Evolutionary conservation across 2,888 invertebrate genomes (phyloP), one percentile per base, ranked within the genome.

Genomic region (Venusia cambrica): DNA sequence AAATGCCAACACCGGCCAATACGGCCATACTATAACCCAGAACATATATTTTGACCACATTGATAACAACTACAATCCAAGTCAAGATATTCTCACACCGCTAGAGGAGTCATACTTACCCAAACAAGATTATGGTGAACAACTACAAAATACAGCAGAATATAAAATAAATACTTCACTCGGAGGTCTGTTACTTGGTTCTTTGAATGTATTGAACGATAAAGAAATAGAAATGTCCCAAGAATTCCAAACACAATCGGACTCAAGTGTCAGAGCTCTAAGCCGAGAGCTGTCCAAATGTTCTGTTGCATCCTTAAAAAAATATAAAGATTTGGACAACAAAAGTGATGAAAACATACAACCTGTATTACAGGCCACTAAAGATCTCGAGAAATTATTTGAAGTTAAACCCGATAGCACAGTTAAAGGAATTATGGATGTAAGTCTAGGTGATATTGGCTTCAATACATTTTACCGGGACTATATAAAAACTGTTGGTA

Each of bases 321-420:
- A 73, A 39, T 84, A 79, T 24, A 78, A 71, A 51, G 70, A 84
- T 40, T 48, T 84, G 14, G 84, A 84, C 20, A 35, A 39, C 2
- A 68, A 70, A 28, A 80, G 79, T 46, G 68, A 63, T 38, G 66
- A 66, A 40, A 62, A 57, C 42, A 38, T 44, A 2, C 17, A 8
- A 3, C 21, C 36, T 4, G 9, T 32, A 51, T 63, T 74, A 58
- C 73, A n/a, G n/a, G n/a, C n/a, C n/a, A n/a, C n/a, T 0, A 54
- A 67, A 1, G 66, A 69, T 3, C 73, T 62, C 49, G 15, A 62
- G 1, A 55, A 63, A n/a, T 33, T 79, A 5, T 80, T 81, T 38
- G 45, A 52, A 13, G 35, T 45, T 27, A 25, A 41, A 26, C 5
- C 9, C 3, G 14, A 18, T 12, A 38, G 38, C 7, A 33, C 4